Evolutionary conservation across 2,797 vertebrate species (phyloP).

Genomic region (Scomberomorus guttatus): DNA sequence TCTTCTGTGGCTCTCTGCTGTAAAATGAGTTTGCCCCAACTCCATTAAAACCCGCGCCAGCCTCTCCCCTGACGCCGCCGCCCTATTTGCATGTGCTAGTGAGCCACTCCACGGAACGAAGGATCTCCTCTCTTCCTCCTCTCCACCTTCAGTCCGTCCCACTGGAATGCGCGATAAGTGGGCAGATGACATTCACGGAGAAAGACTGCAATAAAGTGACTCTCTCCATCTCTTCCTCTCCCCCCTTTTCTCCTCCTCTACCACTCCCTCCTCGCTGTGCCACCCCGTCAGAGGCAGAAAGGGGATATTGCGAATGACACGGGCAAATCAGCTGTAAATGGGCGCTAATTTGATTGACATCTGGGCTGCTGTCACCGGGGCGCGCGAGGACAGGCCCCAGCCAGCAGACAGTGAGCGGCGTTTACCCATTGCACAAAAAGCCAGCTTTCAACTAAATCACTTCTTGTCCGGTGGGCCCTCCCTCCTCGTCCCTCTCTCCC

Average conservation of each 20-base stretch:
- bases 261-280: slow-evolving; percentile 59
- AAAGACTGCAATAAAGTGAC: slow-evolving; percentile 82
- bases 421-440: slow-evolving; percentile 92
- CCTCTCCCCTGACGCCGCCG: slow-evolving; percentile 90
- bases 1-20: slow-evolving; percentile 94
- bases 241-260: slow-evolving; percentile 41
- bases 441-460: slow-evolving; percentile 98
- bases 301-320: slow-evolving; percentile 99
- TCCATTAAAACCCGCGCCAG: slow-evolving; percentile 99
- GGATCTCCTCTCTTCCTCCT: slow-evolving; percentile 89
- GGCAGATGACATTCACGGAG: slow-evolving; percentile 99
- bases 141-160: slow-evolving; percentile 78
- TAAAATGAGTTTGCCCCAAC: slow-evolving; percentile 99
- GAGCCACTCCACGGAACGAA: slow-evolving; percentile 94
- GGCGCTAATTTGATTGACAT: slow-evolving; percentile 99
- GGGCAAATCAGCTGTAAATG: slow-evolving; percentile 99
- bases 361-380: slow-evolving; percentile 97
- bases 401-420: slow-evolving; percentile 68
- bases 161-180: slow-evolving; percentile 90
- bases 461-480: slow-evolving; percentile 96
- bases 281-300: slow-evolving; percentile 79
- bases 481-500: slow-evolving; percentile 55
- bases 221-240: slow-evolving; percentile 59
- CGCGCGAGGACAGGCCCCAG: slow-evolving; percentile 75
- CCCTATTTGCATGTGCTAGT: slow-evolving; percentile 98